These are phyloP conservation scores for Lasius fuliginosus DNA, from an alignment of 2,888 invertebrate genomes.

Conservation along the genomic window DNA sequence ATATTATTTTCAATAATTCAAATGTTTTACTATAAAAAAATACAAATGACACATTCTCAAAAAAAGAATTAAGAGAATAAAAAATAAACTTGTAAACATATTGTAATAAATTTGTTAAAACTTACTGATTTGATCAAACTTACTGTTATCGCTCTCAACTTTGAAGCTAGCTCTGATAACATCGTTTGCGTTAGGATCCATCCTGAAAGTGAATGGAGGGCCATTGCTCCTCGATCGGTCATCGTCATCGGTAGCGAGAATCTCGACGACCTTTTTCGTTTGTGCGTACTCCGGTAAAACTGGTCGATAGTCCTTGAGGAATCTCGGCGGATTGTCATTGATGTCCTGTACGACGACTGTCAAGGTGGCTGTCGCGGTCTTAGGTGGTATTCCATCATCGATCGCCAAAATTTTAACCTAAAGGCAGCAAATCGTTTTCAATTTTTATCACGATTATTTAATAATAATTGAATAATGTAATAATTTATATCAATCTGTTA, in stretches of 20 bases:
- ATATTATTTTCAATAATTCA: background rate
- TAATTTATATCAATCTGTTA: background rate
- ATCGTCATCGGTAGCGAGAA: constrained; percentile 97
- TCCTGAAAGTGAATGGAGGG: constrained; percentile 97
- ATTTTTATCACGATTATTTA: background rate
- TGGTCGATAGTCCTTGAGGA: constrained; percentile 96
- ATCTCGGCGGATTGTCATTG: constrained; percentile 97
- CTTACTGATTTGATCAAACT: constrained; percentile 91
- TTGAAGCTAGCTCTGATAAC: constrained; percentile 97
- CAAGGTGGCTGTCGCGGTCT: constrained; percentile 97
- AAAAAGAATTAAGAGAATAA: background rate
- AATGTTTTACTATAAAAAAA: background rate
- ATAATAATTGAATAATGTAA: background rate
- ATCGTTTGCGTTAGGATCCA: constrained; percentile 97
- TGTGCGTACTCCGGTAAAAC: constrained; percentile 97
- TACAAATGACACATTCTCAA: background rate
- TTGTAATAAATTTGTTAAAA: constrained; percentile 69
- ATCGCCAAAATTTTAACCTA: constrained; percentile 97
- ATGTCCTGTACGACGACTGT: constrained; percentile 98
- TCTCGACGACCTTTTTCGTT: constrained; percentile 96
- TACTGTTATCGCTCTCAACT: constrained; percentile 98
- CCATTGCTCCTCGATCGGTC: constrained; percentile 98
- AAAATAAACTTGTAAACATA: background rate
- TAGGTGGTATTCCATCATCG: constrained; percentile 97
- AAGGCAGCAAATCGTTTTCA: constrained; percentile 38